Evolutionary conservation across 2,888 invertebrate genomes (phyloP).

Genomic region (Tortrix viridana): DNA sequence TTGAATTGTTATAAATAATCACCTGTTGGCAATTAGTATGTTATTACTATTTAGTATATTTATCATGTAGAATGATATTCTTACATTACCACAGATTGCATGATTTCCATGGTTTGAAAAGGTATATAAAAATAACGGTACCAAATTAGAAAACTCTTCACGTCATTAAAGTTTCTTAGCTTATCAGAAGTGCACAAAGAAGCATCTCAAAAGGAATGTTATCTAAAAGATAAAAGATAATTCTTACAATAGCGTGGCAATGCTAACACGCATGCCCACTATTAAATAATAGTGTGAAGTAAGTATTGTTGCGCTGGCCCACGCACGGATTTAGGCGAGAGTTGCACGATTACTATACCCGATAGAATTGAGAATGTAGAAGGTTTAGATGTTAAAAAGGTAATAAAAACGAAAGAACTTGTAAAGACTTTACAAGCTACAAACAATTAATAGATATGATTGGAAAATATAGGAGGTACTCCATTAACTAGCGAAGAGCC

Average conservation of each 20-base stretch:
- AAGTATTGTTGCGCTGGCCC: constrained; percentile 40
- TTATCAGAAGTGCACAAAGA: constrained; percentile 33
- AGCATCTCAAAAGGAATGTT: constrained; percentile 30
- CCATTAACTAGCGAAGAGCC: too few species aligned
- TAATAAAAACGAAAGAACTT: background rate
- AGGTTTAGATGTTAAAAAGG: background rate
- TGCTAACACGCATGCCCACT: constrained; percentile 39
- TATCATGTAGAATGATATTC: too few species aligned
- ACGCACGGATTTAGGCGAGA: constrained; percentile 17
- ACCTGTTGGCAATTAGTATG: too few species aligned
- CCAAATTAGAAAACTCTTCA: constrained; percentile 29
- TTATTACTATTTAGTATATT: too few species aligned
- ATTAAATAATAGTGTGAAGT: constrained; percentile 61
- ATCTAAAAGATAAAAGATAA: constrained; percentile 35
- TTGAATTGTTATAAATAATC: too few species aligned
- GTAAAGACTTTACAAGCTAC: background rate
- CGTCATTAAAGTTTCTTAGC: constrained; percentile 27
- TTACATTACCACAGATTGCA: too few species aligned
- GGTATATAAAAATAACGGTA: constrained; percentile 25
- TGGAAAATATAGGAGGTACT: too few species aligned
- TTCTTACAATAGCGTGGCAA: constrained; percentile 33
- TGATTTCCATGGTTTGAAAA: background rate
- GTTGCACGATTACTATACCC: constrained; percentile 10
- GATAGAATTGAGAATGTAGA: constrained; percentile 6
- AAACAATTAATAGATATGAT: too few species aligned